Base-by-base conservation (phyloP, 2,888 invertebrate species). In the Metellina segmentata region DNA sequence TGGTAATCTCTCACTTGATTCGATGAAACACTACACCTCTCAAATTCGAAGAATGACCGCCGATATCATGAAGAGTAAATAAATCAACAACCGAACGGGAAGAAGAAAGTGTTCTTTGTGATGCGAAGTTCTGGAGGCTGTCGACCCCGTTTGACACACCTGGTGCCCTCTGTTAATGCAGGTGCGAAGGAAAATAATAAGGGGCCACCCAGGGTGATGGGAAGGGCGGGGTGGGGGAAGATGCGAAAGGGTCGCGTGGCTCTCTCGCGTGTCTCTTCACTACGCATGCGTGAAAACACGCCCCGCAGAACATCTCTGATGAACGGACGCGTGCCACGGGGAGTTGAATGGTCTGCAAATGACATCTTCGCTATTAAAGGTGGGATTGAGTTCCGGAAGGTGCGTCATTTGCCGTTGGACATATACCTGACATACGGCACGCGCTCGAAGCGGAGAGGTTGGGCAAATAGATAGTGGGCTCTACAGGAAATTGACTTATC, bases 101-200 rank as follows among this genome's bases (percentile, higher is more conserved):
- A 13, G 51, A 16, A 16, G 19, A 51, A 6, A 13, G 34, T 79
- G 19, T 52, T 61, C 20, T 34, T 61, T 48, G 34, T 69, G 61
- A 8, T 48, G 51, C 20, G 20, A 74, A 34, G 81, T 34, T 72
- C 72, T 69, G 69, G 74, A 89, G 90, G 90, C 81, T 90, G 85
- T 85, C 81, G 90, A 90, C 90, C 85, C 34, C 74, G 7, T 16
- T 9, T 8, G 85, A 20, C 61, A 79, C 90, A 90, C 85, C 90
- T 90, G 90, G 90, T 13, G 72, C 48, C 83, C 48, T 81, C 75
- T 74, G 78, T 79, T 79, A 51, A 81, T 75, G 90, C 90, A 90
- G 90, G 90, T 90, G 90, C 75, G 81, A 81, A 81, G 74, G 74
- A 85, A 85, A 90, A 81, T 79, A 85, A 79, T 79, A 86, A 81